Evolutionary conservation across 2,888 invertebrate species (phyloP), one percentile per base, ranked within the genome.

Genomic region (Chrysolina haemoptera): DNA sequence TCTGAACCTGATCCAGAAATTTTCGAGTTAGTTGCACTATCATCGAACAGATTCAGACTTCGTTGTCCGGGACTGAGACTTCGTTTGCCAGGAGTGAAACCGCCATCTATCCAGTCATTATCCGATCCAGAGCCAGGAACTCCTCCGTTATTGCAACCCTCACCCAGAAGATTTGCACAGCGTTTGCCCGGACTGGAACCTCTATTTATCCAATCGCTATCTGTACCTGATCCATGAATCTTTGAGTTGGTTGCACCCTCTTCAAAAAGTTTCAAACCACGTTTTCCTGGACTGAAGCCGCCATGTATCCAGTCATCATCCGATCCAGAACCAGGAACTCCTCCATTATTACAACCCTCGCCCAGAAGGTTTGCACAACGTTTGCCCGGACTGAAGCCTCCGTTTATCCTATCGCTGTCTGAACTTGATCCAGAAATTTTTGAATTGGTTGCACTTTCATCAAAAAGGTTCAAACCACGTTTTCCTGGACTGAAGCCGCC

Each of bases 11-110:
- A 86, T 14, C 90, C 90, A 5, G 86, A 82, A 0, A 90, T 88
- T 10, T 89, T 63, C 27, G 12, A 90, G 78, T 90, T 88, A 84
- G 76, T 91, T 90, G 0, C 90, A 90, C 6, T 90, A n/a, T 90
- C 90, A 78, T 90, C 90, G 87, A 90, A 90, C 86, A 90, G 79
- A 79, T 87, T 88, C 16, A 85, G 83, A 69, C 87, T 8, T 4
- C 27, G n/a, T n/a, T 14, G 14, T 12, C 80, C 82, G n/a, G 82
- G 82, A 43, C 64, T 79, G 18, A 72, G 83, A 70, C 87, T 87
- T 63, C 80, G 73, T 77, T 79, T 80, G 50, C 82, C 82, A 11
- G 82, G 81, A 53, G 68, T 79, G 40, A 71, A 78, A 2, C 79
- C 80, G 14, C 78, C 72, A 62, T 74, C 73, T 35, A 81, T 66